phyloP scores from a whole-genome alignment of 2,113 vertebrate genomes.

The Alaudala cheleensis region DNA sequence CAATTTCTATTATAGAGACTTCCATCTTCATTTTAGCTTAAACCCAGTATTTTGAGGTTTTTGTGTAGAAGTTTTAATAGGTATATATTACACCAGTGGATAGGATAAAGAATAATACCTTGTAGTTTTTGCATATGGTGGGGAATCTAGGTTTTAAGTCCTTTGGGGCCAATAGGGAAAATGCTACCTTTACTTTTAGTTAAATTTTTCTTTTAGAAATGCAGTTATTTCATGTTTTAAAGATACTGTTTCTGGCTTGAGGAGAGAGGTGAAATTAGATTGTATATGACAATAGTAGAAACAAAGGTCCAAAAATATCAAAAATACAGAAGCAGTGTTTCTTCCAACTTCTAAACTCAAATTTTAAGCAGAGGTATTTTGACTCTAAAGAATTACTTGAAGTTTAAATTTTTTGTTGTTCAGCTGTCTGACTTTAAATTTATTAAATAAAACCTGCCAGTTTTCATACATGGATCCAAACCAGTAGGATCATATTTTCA shows the following conservation, averaged over 20 bases:
- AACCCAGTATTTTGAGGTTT: not conserved
- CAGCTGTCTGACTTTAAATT: not conserved
- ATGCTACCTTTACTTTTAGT: not conserved
- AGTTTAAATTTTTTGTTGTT: not conserved
- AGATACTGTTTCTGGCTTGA: not conserved
- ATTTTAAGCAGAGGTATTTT: not conserved
- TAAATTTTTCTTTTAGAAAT: slow-evolving; percentile 36
- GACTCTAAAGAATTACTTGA: not conserved
- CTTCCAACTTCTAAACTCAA: not conserved
- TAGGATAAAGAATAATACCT: not conserved
- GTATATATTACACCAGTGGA: not conserved
- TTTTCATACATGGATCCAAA: slow-evolving; percentile 55
- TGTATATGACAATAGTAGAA: not conserved
- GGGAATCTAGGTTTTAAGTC: not conserved
- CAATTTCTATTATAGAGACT: not conserved
- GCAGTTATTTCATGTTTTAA: slow-evolving; percentile 18
- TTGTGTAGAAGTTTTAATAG: not conserved
- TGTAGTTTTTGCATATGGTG: not conserved
- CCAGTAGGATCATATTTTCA: slow-evolving; percentile 52
- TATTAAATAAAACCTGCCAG: slow-evolving; percentile 46
- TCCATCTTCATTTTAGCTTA: not conserved
- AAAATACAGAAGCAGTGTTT: not conserved
- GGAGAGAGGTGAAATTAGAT: not conserved
- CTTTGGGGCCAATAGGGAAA: not conserved
- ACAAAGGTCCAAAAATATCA: not conserved